Conservation (phyloP, 1,140 invertebrate species). For the Drosophila gunungcola region DNA sequence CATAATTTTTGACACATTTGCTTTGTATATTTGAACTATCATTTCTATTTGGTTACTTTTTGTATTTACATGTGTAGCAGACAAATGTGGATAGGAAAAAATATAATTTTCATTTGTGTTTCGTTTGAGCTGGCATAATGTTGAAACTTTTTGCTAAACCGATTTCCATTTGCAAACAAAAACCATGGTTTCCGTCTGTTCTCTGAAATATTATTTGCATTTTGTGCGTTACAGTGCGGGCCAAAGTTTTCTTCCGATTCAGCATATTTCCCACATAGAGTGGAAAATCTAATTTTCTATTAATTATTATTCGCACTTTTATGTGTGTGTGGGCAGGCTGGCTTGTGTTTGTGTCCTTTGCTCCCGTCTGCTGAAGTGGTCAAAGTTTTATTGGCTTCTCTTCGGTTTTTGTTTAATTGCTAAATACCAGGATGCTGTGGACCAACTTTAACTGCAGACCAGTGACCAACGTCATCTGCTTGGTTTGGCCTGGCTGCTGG, state of each 20-base stretch:
- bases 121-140: slow-evolving; percentile 6
- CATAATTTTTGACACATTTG: slow-evolving; percentile 21
- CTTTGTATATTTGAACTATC: slow-evolving; percentile 13
- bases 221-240: slow-evolving; percentile 11
- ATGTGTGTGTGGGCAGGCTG: slow-evolving; percentile 9
- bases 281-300: slow-evolving; percentile 58
- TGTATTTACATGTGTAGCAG: not conserved
- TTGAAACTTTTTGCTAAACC: slow-evolving; percentile 40
- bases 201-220: slow-evolving; percentile 41
- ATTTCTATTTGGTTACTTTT: not conserved
- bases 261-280: slow-evolving; percentile 45
- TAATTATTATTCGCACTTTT: slow-evolving; percentile 57
- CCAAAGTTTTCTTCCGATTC: slow-evolving; percentile 29
- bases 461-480: slow-evolving; percentile 48
- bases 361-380: slow-evolving; percentile 40
- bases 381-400: slow-evolving; percentile 63
- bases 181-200: slow-evolving; percentile 19
- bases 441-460: slow-evolving; percentile 55
- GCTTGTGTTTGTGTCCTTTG: slow-evolving; percentile 28
- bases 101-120: slow-evolving; percentile 14
- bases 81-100: not conserved
- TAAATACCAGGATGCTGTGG: slow-evolving; percentile 54
- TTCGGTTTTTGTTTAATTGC: slow-evolving; percentile 64
- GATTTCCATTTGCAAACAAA: slow-evolving; percentile 43
- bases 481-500: slow-evolving; percentile 24